Evolutionary conservation across 2,797 vertebrate species (phyloP), one percentile per base, ranked within the genome.

Genomic region (Amblyraja radiata): DNA sequence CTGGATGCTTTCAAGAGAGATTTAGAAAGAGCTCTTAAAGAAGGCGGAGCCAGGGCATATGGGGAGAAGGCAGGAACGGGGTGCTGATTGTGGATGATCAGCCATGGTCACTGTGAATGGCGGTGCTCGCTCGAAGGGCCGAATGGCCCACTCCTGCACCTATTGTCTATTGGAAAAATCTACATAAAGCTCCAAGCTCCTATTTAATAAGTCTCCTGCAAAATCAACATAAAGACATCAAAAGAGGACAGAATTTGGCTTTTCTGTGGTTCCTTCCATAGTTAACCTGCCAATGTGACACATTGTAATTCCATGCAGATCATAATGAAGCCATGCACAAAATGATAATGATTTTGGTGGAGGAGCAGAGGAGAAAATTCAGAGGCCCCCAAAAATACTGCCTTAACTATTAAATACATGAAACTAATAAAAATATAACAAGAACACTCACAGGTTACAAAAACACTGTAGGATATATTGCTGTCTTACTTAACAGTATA

Each of bases 401-500:
- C 18, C 79, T 46, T 54, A 79, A 79, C 78, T 79, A 36, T 79
- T 39, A 46, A 81, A 54, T 16, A 81, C 16, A 23, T 81, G 79
- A 81, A 81, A 81, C 79, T 81, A 81, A 81, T 81, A 46, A 81
- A 36, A 46, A 21, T 81, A 46, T 23, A 6, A 39, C 79, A 46
- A 83, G 36, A 83, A 61, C 46, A 83, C 6, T 65, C 21, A n/a
- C 71, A 28, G 71, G 90, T 92, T 92, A 92, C 46, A 39, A 74
- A 88, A 88, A 88, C n/a, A 65, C 16, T 88, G 61, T 28, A 32
- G 94, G 94, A 95, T 95, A 94, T 94, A 96, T 94, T 93, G 95
- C 94, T 94, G 94, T 93, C 73, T 94, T 93, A 92, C 93, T 93
- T 94, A 74, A 94, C 95, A 94, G 94, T 93, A 93, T 94, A 94